Base-by-base conservation (phyloP, 2,888 invertebrate species). In the Caenorhabditis afra region DNA sequence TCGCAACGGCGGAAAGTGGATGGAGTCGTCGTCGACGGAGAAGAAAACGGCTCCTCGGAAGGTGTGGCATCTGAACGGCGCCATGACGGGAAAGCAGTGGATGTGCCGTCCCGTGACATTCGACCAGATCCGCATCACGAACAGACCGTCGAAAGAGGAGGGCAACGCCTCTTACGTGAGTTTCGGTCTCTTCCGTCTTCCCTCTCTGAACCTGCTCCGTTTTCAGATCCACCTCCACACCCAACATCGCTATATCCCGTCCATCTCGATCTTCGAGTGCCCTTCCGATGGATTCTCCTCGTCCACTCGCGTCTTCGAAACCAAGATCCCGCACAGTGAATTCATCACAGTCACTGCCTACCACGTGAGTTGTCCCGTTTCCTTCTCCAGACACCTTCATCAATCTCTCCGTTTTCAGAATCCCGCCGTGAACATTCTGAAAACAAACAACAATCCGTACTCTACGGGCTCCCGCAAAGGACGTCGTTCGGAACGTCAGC, bases 261-360 rank as follows among this genome's bases (percentile, higher is more conserved):
- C 61, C 10, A 29, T 70, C 20, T 29, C 18, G 1, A 47, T 61
- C 47, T 47, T 50, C 61, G 53, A 53, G 8, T 41, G 57, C 41
- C 1, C 41, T 5, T 14, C 20, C 2, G 55, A 45, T 8, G 22
- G 3, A 1, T 10, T 2, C 11, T 3, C 12, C 12, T 1, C 52
- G 22, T n/a, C 23, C 4, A 18, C 53, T 10, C 18, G 47, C 10
- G 39, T 57, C 18, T 39, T 37, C 1, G 20, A n/a, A 22, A 3
- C 22, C 58, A 37, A n/a, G 16, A 50, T 67, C 16, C 20, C 58
- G 8, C 58, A 67, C 67, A 67, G 50, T 22, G 16, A 23, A 12
- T 67, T 67, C 41, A 58, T 67, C 41, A 58, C 58, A 8, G 67
- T 67, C 29, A 67, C 67, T n/a, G 47, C 67, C 8, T 67, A 67